Percentiles rank a stretch among this genome's conserved stretches.
phyloP scores from a whole-genome alignment of 2,113 vertebrate genomes.

The Microcebus lehilahytsara region DNA sequence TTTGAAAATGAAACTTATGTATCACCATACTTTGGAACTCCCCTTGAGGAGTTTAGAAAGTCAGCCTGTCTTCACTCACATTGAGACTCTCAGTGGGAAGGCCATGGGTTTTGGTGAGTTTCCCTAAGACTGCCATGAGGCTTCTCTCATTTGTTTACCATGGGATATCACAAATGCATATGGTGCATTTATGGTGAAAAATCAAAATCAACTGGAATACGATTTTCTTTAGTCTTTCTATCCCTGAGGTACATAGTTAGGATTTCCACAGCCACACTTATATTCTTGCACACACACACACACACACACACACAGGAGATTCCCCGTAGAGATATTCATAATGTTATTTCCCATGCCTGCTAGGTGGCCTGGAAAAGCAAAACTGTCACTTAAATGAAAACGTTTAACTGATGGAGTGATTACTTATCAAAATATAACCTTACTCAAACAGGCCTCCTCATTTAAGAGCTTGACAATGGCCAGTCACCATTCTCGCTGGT shows the following conservation, averaged over 20 bases:
- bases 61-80: background rate
- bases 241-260: background rate
- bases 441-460: background rate
- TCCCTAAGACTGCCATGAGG: background rate
- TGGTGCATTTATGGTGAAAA: background rate
- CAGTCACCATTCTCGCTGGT: fast-evolving
- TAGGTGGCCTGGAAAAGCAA: background rate
- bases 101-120: background rate
- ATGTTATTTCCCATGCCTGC: too few relatives aligned
- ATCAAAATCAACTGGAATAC: background rate
- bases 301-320: too few relatives aligned
- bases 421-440: background rate
- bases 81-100: background rate
- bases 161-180: too few relatives aligned
- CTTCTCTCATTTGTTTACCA: background rate
- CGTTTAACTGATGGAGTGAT: too few relatives aligned
- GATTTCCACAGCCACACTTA: background rate
- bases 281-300: background rate
- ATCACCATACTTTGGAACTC: background rate
- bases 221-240: background rate
- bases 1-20: background rate
- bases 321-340: too few relatives aligned
- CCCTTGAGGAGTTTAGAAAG: background rate
- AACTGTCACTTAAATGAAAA: background rate
- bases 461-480: background rate